Conservation (phyloP, 2,113 vertebrate genomes). For the Eidolon helvum region DNA sequence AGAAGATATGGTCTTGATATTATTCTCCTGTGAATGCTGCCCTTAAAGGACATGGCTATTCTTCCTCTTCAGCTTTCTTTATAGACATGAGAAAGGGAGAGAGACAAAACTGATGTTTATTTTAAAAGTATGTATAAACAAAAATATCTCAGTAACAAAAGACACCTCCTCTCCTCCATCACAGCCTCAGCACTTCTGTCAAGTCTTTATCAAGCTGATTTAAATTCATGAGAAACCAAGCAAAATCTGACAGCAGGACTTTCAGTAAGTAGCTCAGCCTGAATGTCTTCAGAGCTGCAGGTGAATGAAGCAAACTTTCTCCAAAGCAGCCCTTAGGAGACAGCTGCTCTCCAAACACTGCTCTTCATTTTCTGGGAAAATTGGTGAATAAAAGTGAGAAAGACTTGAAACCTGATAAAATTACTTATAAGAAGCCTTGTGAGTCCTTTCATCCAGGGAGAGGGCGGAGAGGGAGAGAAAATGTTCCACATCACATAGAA, state of each 20-base stretch:
- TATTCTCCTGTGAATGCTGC: not conserved
- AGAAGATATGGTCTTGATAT: not conserved
- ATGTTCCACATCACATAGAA: not conserved
- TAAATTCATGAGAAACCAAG: not conserved
- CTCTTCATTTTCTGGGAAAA: not conserved
- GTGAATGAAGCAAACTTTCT: not conserved
- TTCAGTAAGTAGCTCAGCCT: not conserved
- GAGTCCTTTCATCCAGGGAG: not conserved
- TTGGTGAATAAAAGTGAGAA: not conserved
- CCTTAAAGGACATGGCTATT: not conserved
- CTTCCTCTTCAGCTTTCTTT: not conserved
- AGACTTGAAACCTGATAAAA: not conserved
- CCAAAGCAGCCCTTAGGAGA: not conserved
- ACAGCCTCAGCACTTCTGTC: not conserved
- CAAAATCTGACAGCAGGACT: not conserved
- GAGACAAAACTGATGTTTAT: not conserved
- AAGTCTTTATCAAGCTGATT: not conserved
- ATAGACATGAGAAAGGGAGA: not conserved
- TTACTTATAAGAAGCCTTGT: not conserved
- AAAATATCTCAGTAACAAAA: not conserved
- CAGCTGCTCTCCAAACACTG: not conserved
- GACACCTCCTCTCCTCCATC: not conserved
- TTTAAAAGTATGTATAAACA: not conserved
- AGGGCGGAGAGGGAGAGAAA: not conserved
- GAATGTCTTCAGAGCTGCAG: not conserved